phyloP scores from a whole-genome alignment of 2,888 invertebrate species.

The Odontomyia ornata region DNA sequence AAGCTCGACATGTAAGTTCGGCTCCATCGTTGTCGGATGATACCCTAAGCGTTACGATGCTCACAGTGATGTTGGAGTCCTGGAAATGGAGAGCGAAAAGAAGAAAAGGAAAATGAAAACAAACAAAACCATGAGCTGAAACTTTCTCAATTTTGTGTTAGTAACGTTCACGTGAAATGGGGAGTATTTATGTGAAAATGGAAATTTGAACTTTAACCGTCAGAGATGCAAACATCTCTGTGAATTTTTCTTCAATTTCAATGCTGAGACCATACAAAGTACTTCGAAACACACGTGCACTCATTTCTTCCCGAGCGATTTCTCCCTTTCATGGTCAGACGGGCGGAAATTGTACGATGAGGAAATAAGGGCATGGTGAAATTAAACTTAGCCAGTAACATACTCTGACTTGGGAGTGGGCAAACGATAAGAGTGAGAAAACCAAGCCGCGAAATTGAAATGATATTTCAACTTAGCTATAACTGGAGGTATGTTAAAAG shows the following conservation, averaged over 20 bases:
- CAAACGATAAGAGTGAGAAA: too few relatives aligned
- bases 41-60: slow-evolving; percentile 78
- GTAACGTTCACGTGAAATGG: not conserved
- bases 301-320: not conserved
- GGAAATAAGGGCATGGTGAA: not conserved
- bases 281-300: not conserved
- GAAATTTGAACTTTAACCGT: slow-evolving; percentile 1
- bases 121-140: not conserved
- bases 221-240: not conserved
- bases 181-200: not conserved
- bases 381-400: too few relatives aligned
- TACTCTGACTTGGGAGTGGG: too few relatives aligned
- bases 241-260: not conserved
- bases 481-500: too few relatives aligned
- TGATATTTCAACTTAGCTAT: too few relatives aligned
- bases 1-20: slow-evolving; percentile 82
- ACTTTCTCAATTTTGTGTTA: slow-evolving; percentile 22
- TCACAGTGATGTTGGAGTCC: slow-evolving; percentile 72
- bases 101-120: not conserved
- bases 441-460: too few relatives aligned
- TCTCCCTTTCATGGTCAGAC: not conserved
- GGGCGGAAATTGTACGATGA: not conserved
- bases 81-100: slow-evolving; percentile 47
- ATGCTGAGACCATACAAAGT: not conserved
- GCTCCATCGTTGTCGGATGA: slow-evolving; percentile 83